Evolutionary conservation across 2,113 vertebrate species (phyloP).

Genomic region (Amia ocellicauda): DNA sequence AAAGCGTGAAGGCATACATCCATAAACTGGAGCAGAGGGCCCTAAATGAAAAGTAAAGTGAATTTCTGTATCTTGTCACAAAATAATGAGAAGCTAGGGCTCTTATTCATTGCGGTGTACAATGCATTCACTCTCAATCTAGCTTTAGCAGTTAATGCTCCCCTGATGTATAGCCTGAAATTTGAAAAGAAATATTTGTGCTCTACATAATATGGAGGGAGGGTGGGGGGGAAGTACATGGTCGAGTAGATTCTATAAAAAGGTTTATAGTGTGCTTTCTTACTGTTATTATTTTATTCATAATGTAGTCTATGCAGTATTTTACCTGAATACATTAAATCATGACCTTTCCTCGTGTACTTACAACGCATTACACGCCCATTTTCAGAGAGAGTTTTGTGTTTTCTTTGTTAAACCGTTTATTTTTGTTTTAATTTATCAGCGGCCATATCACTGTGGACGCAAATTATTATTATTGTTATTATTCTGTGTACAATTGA

Average conservation of each 20-base stretch:
- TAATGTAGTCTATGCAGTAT: constrained; percentile 71
- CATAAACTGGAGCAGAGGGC: constrained; percentile 74
- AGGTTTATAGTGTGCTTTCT: constrained; percentile 70
- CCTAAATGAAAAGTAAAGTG: constrained; percentile 89
- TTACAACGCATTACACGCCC: constrained; percentile 1
- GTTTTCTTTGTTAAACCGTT: background rate
- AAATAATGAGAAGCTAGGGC: constrained; percentile 83
- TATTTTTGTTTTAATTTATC: background rate
- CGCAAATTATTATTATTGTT: background rate
- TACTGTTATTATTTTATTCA: constrained; percentile 74
- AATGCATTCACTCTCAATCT: constrained; percentile 77
- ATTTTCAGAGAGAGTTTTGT: background rate
- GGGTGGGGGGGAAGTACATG: constrained; percentile 75
- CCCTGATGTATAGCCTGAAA: constrained; percentile 75
- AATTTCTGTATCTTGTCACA: constrained; percentile 85
- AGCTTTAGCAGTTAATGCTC: constrained; percentile 69
- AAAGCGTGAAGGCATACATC: constrained; percentile 83
- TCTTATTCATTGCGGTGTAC: constrained; percentile 75
- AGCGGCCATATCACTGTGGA: background rate
- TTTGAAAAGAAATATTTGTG: constrained; percentile 84
- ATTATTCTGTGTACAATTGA: background rate
- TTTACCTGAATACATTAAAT: constrained; percentile 21
- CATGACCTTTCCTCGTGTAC: constrained; percentile 4
- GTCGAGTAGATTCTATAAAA: constrained; percentile 69
- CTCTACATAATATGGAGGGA: constrained; percentile 75